Evolutionary conservation across 2,797 vertebrate species (phyloP).

Genomic region (Microcaecilia unicolor): DNA sequence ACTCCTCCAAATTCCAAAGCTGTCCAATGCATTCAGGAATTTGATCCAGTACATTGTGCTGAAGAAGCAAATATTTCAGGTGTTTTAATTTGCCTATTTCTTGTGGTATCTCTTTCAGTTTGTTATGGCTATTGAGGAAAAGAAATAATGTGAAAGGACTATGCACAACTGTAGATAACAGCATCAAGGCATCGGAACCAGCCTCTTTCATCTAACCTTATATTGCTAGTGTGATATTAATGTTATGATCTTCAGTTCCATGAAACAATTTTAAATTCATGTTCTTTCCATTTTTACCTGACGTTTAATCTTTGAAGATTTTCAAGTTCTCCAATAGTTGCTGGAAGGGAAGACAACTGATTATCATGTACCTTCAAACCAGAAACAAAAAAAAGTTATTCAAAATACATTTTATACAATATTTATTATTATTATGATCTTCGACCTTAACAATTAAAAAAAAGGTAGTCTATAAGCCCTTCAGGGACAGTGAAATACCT

Average conservation of each 20-base stretch:
- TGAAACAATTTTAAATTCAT: too few relatives aligned
- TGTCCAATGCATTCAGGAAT: conserved; percentile 66
- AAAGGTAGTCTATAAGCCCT: too few relatives aligned
- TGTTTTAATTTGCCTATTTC: conserved; percentile 54
- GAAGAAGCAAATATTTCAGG: conserved; percentile 59
- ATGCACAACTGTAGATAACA: neutral
- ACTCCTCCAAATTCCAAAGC: conserved; percentile 63
- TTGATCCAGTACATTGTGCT: conserved; percentile 63
- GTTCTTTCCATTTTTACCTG: conserved; percentile 73
- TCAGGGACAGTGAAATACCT: too few relatives aligned
- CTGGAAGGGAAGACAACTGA: conserved; percentile 70
- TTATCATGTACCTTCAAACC: conserved; percentile 83
- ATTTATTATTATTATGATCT: too few relatives aligned
- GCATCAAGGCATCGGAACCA: neutral
- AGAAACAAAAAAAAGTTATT: too few relatives aligned
- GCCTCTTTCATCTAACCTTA: too few relatives aligned
- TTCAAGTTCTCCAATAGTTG: conserved; percentile 69
- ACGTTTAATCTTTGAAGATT: conserved; percentile 84
- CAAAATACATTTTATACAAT: too few relatives aligned
- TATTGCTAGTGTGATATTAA: neutral
- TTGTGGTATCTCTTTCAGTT: conserved; percentile 57
- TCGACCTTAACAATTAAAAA: too few relatives aligned
- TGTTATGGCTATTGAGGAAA: conserved; percentile 62
- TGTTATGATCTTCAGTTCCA: neutral
- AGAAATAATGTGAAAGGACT: conserved; percentile 11